phyloP scores from a whole-genome alignment of 2,797 vertebrate species.

The Phoxinus dragarum region DNA sequence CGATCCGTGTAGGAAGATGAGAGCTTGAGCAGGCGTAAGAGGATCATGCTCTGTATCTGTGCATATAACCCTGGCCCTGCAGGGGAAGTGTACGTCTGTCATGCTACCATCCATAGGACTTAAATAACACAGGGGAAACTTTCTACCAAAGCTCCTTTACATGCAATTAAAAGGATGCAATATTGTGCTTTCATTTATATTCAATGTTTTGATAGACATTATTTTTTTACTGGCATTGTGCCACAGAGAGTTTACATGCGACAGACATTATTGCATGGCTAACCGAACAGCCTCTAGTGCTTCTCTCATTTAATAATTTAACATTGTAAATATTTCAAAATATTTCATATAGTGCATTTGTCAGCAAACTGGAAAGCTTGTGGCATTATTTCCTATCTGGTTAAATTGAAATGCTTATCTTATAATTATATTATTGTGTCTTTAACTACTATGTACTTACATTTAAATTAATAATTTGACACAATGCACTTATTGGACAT shows the following conservation, averaged over 20 bases:
- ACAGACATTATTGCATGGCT: slow-evolving; percentile 62
- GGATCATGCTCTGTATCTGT: slow-evolving; percentile 41
- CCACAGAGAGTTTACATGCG: slow-evolving; percentile 23
- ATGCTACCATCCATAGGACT: slow-evolving; percentile 19
- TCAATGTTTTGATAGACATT: neutral
- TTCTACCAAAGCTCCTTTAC: slow-evolving; percentile 13
- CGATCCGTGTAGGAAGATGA: slow-evolving; percentile 48
- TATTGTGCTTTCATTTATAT: slow-evolving; percentile 2
- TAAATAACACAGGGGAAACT: slow-evolving; percentile 21
- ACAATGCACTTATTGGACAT: too few species aligned
- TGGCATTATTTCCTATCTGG: slow-evolving; percentile 44
- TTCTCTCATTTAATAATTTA: slow-evolving; percentile 69
- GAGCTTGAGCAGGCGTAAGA: slow-evolving; percentile 30
- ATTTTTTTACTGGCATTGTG: slow-evolving; percentile 9
- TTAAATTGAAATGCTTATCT: slow-evolving; percentile 43
- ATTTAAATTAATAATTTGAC: too few species aligned
- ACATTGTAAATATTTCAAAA: slow-evolving; percentile 67
- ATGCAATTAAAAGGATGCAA: neutral
- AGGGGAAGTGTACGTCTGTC: slow-evolving; percentile 11
- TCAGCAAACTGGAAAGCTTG: slow-evolving; percentile 66
- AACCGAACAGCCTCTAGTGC: slow-evolving; percentile 49
- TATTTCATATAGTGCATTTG: slow-evolving; percentile 66
- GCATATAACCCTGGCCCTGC: slow-evolving; percentile 20
- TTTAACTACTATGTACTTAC: too few species aligned
- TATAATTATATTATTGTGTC: too few species aligned